A percentile compares a stretch with the other conserved stretches of the same genome.
These are phyloP conservation scores for Cassiopea xamachana DNA, from an alignment of 30 jellyfish, hydroid and myxozoan genomes.

Conservation along the genomic window DNA sequence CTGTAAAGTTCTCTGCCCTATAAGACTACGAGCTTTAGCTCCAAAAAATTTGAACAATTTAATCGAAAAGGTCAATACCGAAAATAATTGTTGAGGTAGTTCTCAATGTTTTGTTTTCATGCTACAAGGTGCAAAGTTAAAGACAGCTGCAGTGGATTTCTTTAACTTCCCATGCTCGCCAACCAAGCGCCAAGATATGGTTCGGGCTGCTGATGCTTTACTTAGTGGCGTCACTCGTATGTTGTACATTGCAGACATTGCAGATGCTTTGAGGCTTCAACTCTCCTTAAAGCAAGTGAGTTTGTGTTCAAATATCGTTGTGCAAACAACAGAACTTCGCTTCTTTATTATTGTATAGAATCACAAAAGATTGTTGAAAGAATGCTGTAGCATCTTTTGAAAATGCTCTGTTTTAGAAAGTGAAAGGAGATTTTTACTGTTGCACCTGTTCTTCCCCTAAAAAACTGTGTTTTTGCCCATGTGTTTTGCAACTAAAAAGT, in stretches of 20 bases:
- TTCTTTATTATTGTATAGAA: neutral
- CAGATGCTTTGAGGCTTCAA: slow-evolving; percentile 78
- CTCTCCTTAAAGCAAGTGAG: slow-evolving; percentile 73
- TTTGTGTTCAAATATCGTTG: neutral
- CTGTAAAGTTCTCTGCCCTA: no score
- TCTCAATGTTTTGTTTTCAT: neutral
- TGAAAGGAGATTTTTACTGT: no score
- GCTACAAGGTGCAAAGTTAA: slow-evolving; percentile 45
- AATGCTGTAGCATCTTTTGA: no score
- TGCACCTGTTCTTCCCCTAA: no score
- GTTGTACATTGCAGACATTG: slow-evolving; percentile 84
- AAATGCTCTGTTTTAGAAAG: no score
- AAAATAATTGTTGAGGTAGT: no score
- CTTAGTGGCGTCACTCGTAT: slow-evolving; percentile 83
- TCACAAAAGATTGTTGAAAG: neutral
- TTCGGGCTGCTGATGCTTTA: slow-evolving; percentile 77
- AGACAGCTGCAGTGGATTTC: slow-evolving; percentile 67
- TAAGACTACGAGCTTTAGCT: no score
- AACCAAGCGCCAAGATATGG: slow-evolving; percentile 74
- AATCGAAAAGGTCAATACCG: no score
- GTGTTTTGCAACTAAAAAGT: no score
- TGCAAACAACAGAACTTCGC: neutral
- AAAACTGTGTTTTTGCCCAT: no score
- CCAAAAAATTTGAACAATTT: no score
- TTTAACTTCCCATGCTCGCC: slow-evolving; percentile 78